Percentiles rank a stretch among this genome's conserved stretches.
phyloP scores from a whole-genome alignment of 2,888 invertebrate genomes.

The Phlogophora meticulosa region DNA sequence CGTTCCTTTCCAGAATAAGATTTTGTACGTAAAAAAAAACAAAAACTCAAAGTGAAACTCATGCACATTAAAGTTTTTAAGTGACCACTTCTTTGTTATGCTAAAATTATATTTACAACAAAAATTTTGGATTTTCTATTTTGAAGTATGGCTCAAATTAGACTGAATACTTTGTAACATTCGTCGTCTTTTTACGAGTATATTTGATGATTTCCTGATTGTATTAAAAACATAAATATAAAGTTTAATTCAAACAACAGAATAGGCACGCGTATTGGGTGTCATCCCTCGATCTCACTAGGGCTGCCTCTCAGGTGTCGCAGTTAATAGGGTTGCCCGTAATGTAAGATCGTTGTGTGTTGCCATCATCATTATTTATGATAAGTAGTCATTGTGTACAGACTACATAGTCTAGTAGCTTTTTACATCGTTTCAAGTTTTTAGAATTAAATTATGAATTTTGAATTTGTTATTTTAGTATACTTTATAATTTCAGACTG shows the following conservation, averaged over 20 bases:
- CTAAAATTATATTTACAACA: too few species aligned
- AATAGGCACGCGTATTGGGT: slow-evolving; percentile 70
- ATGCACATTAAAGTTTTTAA: neutral
- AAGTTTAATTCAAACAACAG: slow-evolving; percentile 54
- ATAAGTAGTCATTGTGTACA: slow-evolving; percentile 57
- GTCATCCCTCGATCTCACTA: slow-evolving; percentile 75
- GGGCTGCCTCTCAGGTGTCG: slow-evolving; percentile 81
- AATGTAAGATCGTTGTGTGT: slow-evolving; percentile 66
- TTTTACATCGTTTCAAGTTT: slow-evolving; percentile 3
- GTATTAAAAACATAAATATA: neutral
- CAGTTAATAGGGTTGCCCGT: slow-evolving; percentile 74
- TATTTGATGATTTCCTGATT: too few species aligned
- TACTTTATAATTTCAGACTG: neutral
- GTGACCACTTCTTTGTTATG: neutral
- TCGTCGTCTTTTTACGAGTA: too few species aligned
- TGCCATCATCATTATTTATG: slow-evolving; percentile 65
- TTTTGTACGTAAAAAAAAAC: too few species aligned
- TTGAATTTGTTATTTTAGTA: neutral
- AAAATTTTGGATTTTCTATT: neutral
- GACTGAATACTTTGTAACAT: too few species aligned
- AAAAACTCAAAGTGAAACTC: too few species aligned
- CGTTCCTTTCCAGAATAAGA: too few species aligned
- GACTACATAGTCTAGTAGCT: slow-evolving; percentile 4
- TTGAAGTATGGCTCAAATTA: neutral
- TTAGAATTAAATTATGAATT: neutral